Conservation (phyloP, 2,797 vertebrate genomes). For the Scolopax bukidnonensis region DNA sequence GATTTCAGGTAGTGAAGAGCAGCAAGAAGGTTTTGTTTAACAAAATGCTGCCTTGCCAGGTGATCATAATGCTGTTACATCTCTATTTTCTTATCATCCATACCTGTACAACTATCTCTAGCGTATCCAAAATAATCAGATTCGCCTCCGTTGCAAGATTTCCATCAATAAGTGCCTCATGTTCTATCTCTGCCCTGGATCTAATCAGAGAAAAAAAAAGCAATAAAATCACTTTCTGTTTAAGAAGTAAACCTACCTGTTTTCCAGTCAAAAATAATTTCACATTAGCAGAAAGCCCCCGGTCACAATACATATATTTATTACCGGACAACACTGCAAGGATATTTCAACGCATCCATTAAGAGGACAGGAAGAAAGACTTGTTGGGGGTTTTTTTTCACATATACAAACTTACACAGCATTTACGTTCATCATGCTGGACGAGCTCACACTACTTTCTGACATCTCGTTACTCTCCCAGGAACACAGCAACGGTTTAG, state of each 20-base stretch:
- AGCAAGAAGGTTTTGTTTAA: background rate
- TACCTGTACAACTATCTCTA: slow-evolving; percentile 98
- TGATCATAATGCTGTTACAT: background rate
- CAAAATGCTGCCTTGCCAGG: background rate
- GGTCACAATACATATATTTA: background rate
- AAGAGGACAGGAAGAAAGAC: background rate
- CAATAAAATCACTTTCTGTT: background rate
- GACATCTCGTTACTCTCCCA: background rate
- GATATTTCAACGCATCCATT: background rate
- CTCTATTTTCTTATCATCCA: background rate
- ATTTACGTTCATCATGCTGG: slow-evolving; percentile 28
- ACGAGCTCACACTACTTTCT: background rate
- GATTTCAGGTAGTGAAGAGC: background rate
- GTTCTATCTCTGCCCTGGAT: slow-evolving; percentile 96
- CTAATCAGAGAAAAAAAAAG: slow-evolving; percentile 73
- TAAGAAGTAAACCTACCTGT: background rate
- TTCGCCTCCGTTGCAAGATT: slow-evolving; percentile 98
- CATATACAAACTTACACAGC: background rate
- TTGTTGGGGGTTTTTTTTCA: background rate
- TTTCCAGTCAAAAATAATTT: background rate
- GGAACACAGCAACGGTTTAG: background rate
- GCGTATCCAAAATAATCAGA: slow-evolving; percentile 94
- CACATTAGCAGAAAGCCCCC: background rate
- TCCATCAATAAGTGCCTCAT: slow-evolving; percentile 96
- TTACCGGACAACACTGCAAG: slow-evolving; percentile 25